Evolutionary conservation across 1,140 invertebrate species (phyloP), one percentile per base, ranked within the genome.

Genomic region (Homalodisca vitripennis): DNA sequence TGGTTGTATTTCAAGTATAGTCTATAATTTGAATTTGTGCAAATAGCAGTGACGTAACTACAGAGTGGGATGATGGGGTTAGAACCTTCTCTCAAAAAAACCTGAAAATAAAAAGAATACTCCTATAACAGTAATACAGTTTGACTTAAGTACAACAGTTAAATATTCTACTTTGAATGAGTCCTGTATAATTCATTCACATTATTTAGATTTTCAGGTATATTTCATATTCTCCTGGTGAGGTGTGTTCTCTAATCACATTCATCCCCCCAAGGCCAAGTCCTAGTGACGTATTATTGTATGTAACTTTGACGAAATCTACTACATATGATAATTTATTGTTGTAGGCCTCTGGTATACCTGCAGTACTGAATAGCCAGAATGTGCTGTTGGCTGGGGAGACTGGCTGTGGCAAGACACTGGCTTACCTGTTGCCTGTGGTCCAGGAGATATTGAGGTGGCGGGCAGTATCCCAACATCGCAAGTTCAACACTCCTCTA

Each of bases 321-420:
- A 12, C 3, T n/a, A 53, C 6, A 14, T 53, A 53, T 26, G 20
- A n/a, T 12, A 22, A 26, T 14, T 26, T 57, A 14, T 10, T 67
- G 27, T 74, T 77, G 29, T 65, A 82, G 80, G 70, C 62, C 31
- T 68, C 77, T 60, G 78, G 79, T 12, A 84, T 86, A 64, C 83
- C 84, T 20, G 70, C 75, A 57, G 74, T 97, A 41, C 72, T 91
- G 14, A 74, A 79, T 26, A 87, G 87, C 6, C 75, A 82, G 55
- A 92, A 95, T 81, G 84, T 87, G 0, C 74, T 95, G 0, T 82
- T 96, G 66, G 89, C 93, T 3, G 93, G 94, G 6, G 94, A 98
- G 83, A 97, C 95, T 34, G 96, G 96, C 1, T 95, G 92, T 83
- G 97, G 97, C 0, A 98, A 98, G 83, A 97, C 95, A 0, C 74